These are phyloP conservation scores for Planococcus citri DNA, from an alignment of 1,140 invertebrate species.

Conservation along the genomic window DNA sequence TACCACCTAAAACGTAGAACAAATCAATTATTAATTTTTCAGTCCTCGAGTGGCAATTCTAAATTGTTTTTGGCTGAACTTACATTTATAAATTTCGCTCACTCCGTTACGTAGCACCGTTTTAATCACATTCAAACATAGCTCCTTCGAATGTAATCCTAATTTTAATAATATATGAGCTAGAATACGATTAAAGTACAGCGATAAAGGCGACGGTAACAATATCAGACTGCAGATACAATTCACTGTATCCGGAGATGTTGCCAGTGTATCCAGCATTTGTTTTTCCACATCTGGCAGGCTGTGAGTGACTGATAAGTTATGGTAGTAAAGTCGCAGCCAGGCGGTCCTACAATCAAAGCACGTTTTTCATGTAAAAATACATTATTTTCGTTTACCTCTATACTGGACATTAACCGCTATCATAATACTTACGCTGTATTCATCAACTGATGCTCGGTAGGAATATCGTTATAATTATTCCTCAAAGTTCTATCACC, in stretches of 20 bases:
- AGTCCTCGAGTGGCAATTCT: neutral
- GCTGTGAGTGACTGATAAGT: constrained; percentile 41
- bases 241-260: constrained; percentile 52
- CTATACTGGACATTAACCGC: too few relatives aligned
- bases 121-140: constrained; percentile 44
- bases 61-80: neutral
- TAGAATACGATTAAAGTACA: constrained; percentile 46
- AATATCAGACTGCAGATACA: constrained; percentile 61
- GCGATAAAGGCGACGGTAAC: constrained; percentile 47
- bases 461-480: constrained; percentile 7
- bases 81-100: constrained; percentile 13
- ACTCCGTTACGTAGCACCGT: constrained; percentile 40
- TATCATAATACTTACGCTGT: constrained; percentile 6
- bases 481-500: constrained; percentile 1
- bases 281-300: constrained; percentile 33
- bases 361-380: neutral
- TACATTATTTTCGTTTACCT: too few relatives aligned
- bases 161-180: constrained; percentile 48
- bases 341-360: constrained; percentile 45
- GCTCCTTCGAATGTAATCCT: constrained; percentile 44
- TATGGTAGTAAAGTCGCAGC: constrained; percentile 54
- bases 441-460: constrained; percentile 10
- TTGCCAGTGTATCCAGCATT: constrained; percentile 47
- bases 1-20: constrained; percentile 12
- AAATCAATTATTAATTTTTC: constrained; percentile 1